Evolutionary conservation across 2,113 vertebrate species (phyloP), one percentile per base, ranked within the genome.

Genomic region (Ictalurus furcatus): DNA sequence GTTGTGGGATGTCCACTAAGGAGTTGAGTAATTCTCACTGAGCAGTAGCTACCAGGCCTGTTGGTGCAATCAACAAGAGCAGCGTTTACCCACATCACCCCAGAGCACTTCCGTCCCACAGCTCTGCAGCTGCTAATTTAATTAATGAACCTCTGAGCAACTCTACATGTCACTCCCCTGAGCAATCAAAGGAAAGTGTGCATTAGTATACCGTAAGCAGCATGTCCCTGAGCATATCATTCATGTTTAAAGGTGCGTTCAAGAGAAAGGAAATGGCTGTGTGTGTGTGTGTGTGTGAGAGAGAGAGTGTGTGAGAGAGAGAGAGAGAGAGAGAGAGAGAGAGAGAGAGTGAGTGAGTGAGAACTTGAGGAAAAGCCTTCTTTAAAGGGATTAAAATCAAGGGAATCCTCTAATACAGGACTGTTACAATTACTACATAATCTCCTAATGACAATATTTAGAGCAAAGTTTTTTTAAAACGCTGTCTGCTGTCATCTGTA

Each of bases 91-190:
- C 84, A 67, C 34, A 48, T 88, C 89, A 89, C 86, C 79, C 0
- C 48, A 88, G 91, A 81, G 30, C 40, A 40, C 83, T 48, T 63
- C 54, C 5, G 61, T 90, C 88, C 89, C 58, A 76, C 0, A 92
- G 85, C 73, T 90, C 90, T 84, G 80, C 44, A n/a, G 82, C 78
- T 73, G 85, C 90, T 94, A 92, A 93, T 95, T 92, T 93, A 92
- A 90, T 85, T 91, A 88, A 92, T 78, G 61, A 88, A 90, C 90
- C 92, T 88, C 90, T 69, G 85, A 90, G 73, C 44, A 37, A 54
- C 81, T 1, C 14, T 87, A 89, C 90, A 37, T 92, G 91, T 84
- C 40, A 86, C 88, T 83, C 71, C 87, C 87, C 79, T 79, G 21
- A 79, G 89, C 90, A 86, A 85, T 80, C 44, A 83, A 5, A 21